Base-by-base conservation (phyloP, 2,113 vertebrate genomes). In the Carassius auratus region DNA sequence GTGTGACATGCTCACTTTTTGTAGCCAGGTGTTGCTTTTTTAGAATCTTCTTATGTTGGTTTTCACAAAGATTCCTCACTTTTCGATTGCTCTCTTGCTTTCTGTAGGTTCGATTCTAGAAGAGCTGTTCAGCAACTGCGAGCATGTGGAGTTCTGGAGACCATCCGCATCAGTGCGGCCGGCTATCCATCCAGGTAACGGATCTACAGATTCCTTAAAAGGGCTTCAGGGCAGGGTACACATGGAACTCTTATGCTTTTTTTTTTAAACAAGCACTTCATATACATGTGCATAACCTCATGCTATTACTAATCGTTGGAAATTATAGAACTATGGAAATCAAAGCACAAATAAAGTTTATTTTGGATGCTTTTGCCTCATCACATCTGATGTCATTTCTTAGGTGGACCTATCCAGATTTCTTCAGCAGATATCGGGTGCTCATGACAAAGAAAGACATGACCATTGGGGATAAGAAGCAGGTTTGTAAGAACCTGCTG, bases 341-440 rank as follows among this genome's bases (percentile, higher is more conserved):
- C 15, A 71, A 38, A 38, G 2, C 36, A 38, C 36, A 38, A 38
- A 38, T 38, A 38, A 4, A 38, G 33, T 71, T 30, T 36, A 50
- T 45, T 48, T 15, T 21, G 12, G 0, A 9, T 59, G 13, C 30
- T 6, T n/a, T 42, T 45, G 15, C 38, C 8, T 68, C 17, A 12
- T 76, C 2, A 81, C 9, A 59, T 19, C 21, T 12, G 5, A 26
- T 21, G 19, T 26, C 0, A 45, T 30, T 21, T 86, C 91, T 59
- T 89, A 99, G 98, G 87, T 99, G 98, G 98, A 96, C 98, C 23
- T 99, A 99, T 86, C 90, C 92, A 0, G 97, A 99, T 86, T 99
- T 99, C 91, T 97, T 97, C 92, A 97, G 93, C 81, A 94, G 98
- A 15, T 99, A 99, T 61, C 92, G 97, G 2, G 96, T 98, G 10